These are phyloP conservation scores for Tapirus terrestris DNA, from an alignment of 2,113 vertebrate species.

Conservation along the genomic window DNA sequence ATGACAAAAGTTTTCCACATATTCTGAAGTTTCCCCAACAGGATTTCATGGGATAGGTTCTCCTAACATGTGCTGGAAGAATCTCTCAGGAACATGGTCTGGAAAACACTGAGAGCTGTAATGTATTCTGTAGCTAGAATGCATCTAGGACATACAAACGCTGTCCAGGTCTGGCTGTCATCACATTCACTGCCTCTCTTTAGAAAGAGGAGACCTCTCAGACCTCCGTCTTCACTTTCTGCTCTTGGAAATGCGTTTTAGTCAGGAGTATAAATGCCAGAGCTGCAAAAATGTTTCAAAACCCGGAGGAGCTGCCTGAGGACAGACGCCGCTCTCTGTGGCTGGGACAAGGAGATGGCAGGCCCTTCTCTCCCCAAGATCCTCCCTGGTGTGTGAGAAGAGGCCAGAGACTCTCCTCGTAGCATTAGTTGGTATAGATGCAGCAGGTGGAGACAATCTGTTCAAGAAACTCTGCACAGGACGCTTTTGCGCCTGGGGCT, in stretches of 20 bases:
- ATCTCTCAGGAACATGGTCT: background rate
- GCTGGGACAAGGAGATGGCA: slow-evolving; percentile 37
- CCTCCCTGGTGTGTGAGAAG: background rate
- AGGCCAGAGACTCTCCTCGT: background rate
- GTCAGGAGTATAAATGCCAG: background rate
- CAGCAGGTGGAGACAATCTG: slow-evolving; percentile 56
- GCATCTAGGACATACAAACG: background rate
- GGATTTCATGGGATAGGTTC: background rate
- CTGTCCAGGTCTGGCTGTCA: background rate
- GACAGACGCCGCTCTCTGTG: background rate
- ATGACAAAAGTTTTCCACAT: background rate
- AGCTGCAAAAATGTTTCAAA: background rate
- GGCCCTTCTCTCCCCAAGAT: background rate
- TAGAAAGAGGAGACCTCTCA: background rate
- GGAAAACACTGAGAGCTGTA: background rate
- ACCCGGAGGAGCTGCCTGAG: background rate
- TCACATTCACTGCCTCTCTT: background rate
- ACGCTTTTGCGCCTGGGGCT: background rate
- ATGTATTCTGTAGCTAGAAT: background rate
- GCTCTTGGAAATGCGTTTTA: slow-evolving; percentile 24
- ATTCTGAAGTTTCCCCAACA: background rate
- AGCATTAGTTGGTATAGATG: background rate
- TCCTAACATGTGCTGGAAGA: background rate
- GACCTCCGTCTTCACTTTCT: background rate
- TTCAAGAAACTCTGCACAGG: background rate